Percentiles rank a stretch among this genome's conserved stretches.
These are phyloP conservation scores for Schizotus pectinicornis DNA, from an alignment of 2,888 invertebrate species.

Conservation along the genomic window DNA sequence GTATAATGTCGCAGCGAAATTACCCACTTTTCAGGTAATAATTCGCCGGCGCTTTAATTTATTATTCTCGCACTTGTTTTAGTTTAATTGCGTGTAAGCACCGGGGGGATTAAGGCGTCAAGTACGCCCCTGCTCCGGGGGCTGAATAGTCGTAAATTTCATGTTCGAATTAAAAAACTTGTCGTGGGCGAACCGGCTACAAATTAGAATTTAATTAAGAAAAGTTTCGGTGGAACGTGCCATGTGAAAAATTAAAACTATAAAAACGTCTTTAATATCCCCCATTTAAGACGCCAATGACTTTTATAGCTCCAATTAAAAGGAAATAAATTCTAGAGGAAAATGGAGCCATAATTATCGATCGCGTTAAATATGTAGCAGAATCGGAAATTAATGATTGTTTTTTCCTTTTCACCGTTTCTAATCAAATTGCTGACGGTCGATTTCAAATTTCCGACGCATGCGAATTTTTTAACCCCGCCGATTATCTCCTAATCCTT, in stretches of 20 bases:
- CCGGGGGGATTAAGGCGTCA: not conserved
- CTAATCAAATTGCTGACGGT: not conserved
- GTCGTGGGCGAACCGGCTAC: not conserved
- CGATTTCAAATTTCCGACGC: not conserved
- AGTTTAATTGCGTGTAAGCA: not conserved
- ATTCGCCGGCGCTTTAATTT: too few species aligned
- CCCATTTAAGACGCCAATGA: not conserved
- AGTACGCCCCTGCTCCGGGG: not conserved
- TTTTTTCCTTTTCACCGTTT: not conserved
- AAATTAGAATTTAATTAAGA: slow-evolving; percentile 17
- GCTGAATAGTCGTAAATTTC: not conserved
- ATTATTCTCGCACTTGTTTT: not conserved
- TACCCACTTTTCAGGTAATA: not conserved
- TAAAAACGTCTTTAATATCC: slow-evolving; percentile 15
- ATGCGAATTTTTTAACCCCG: slow-evolving; percentile 14
- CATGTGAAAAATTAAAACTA: slow-evolving; percentile 15
- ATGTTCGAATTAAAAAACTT: not conserved
- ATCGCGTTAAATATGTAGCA: too few species aligned
- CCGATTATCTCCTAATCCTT: slow-evolving; percentile 28
- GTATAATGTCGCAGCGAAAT: not conserved
- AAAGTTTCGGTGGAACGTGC: slow-evolving; percentile 6
- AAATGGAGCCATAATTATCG: too few species aligned
- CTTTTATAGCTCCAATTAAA: not conserved
- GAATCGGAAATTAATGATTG: too few species aligned
- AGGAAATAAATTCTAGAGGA: not conserved